These are phyloP conservation scores for Leuciscus waleckii DNA, from an alignment of 2,797 vertebrate genomes.

Conservation along the genomic window DNA sequence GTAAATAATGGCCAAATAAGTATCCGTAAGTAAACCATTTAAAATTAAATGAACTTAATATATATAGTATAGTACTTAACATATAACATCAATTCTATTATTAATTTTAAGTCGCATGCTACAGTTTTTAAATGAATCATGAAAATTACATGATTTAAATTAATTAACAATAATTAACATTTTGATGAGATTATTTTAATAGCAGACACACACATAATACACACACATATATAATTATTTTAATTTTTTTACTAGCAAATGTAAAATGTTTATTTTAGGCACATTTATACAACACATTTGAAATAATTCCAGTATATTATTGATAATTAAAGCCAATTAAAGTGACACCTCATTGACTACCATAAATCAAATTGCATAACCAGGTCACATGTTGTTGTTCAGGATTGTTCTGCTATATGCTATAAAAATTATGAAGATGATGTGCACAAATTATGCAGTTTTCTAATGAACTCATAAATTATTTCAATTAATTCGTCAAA, in stretches of 20 bases:
- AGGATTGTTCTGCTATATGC: background rate
- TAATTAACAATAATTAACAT: background rate
- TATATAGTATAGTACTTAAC: no score
- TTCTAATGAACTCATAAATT: background rate
- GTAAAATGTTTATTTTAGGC: background rate
- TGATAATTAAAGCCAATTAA: background rate
- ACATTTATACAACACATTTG: background rate
- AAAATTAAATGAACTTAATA: no score
- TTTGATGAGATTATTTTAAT: background rate
- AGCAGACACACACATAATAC: no score
- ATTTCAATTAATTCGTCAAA: rapidly evolving
- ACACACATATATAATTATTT: no score
- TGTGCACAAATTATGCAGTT: background rate
- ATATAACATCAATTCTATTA: no score
- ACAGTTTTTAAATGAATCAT: background rate
- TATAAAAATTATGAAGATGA: background rate
- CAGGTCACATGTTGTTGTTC: background rate
- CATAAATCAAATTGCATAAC: background rate
- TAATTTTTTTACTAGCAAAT: no score
- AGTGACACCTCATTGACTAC: background rate
- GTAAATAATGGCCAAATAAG: background rate
- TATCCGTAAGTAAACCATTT: background rate
- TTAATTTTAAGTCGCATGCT: background rate
- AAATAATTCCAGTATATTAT: background rate
- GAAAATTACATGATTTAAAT: background rate